These are phyloP conservation scores for Danionella cerebrum DNA, from an alignment of 2,113 vertebrate species.

Conservation along the genomic window DNA sequence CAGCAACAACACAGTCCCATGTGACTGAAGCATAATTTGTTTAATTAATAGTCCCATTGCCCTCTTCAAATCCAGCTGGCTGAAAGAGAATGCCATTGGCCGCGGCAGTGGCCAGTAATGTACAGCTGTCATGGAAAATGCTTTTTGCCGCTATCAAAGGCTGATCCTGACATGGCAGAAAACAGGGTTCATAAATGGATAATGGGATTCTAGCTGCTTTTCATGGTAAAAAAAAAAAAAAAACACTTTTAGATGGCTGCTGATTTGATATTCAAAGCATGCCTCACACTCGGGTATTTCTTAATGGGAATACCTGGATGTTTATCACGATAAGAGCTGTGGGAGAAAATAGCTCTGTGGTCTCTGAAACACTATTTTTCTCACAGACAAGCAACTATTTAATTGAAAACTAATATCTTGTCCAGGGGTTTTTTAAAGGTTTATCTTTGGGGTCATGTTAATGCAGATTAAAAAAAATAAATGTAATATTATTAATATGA, in stretches of 20 bases:
- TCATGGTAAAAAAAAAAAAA: conserved; percentile 4
- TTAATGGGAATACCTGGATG: conserved; percentile 12
- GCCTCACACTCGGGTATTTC: neutral
- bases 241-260: neutral
- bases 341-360: neutral
- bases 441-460: neutral
- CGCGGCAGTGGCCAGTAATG: neutral
- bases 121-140: conserved; percentile 18
- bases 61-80: neutral
- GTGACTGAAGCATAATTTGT: conserved; percentile 2
- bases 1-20: neutral
- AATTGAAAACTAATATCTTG: neutral
- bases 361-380: neutral
- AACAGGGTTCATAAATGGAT: conserved; percentile 17
- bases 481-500: too few relatives aligned
- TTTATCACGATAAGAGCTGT: neutral
- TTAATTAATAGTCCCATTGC: conserved; percentile 5
- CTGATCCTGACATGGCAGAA: conserved; percentile 11
- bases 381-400: conserved; percentile 9
- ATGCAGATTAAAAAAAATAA: too few relatives aligned
- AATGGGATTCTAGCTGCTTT: conserved; percentile 16
- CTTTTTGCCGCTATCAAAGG: neutral
- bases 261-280: conserved; percentile 5
- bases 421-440: too few relatives aligned
- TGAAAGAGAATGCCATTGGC: neutral